Base-by-base conservation (phyloP, 1,140 invertebrate genomes). In the Drosophila kepulauana region DNA sequence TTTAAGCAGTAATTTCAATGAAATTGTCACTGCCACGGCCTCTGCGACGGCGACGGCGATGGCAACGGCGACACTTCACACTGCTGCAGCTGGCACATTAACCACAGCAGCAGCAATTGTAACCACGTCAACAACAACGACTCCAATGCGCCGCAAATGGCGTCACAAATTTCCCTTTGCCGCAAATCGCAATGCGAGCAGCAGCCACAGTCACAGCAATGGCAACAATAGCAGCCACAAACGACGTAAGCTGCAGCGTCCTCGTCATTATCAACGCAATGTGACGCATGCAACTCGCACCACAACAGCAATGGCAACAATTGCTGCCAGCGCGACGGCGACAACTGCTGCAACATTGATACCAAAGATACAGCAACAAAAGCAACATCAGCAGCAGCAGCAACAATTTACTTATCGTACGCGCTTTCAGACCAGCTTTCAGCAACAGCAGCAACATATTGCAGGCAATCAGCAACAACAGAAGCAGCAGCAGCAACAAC, bases 1-100 rank as follows among this genome's bases (percentile, higher is more conserved):
- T 79, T 69, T 86, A 79, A 89, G 77, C 87, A 89, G 71, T 38
- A 82, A 82, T 79, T 86, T 90, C 87, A 90, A 90, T 82, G 90
- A 92, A 90, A 91, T 90, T 82, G 82, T 91, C 66, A 91, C 70
- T 25, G 84, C 82, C 43, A 77, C 76, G 43, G 82, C 88, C 13
- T 75, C 70, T 46, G 67, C 82, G 20, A 67, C 58, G 8, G 82
- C 78, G 11, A 67, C 58, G 8, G 82, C 78, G 11, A 45, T 35
- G 15, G 66, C 67, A 64, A 57, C 69, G 51, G 54, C 58, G 38
- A 52, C 62, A 51, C 66, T 52, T 25, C 82, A 58, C 56, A 91
- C 65, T 30, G 45, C 58, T 67, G 56, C 68, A 64, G 35, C 51
- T 30, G 51, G 25, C 1, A 25, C 16, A 25, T 49, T 49, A 49